Base-by-base conservation (phyloP, 2,797 vertebrate genomes). In the Etheostoma perlongum region DNA sequence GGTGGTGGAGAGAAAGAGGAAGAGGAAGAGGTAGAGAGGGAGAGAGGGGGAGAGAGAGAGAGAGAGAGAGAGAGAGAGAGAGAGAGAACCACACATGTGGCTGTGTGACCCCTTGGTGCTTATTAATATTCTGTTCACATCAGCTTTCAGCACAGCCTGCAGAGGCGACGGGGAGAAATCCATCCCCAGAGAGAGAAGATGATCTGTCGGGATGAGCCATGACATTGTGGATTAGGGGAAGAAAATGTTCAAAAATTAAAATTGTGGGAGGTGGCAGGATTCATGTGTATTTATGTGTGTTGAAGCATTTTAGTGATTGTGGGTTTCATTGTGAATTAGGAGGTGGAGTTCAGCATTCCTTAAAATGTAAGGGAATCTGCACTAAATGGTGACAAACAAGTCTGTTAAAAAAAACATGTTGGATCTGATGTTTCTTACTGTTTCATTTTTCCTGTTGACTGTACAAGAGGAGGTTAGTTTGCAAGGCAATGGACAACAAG, bases 71-170 rank as follows among this genome's bases (percentile, higher is more conserved):
- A 42, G 5, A 44, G 67, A 48, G 33, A 73, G 44, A 53, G 25
- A 76, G 33, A 49, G 33, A 74, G 49, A 40, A 66, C 42, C 55
- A 67, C 81, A 61, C 11, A 52, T 80, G 74, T 61, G 67, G 9
- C 48, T 75, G 85, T 73, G 64, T 69, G 80, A 88, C 80, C 85
- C 81, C 57, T 49, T 16, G 64, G 63, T 76, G 60, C 83, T 85
- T 81, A 86, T 89, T 91, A 81, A 90, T 87, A 91, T 90, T 90
- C 90, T 87, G 81, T 81, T 74, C 78, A 84, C 86, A 89, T 91
- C 83, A 65, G 66, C 76, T 53, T 75, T 81, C 67, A 82, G 81
- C 65, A 46, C 66, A 88, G 86, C 67, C 75, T 85, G 82, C 76
- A 84, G 60, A 81, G 69, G 51, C 65, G 51, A 86, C 63, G 85